These are phyloP conservation scores for Spicauda simplicius DNA, from an alignment of 2,888 invertebrate genomes.

Conservation along the genomic window DNA sequence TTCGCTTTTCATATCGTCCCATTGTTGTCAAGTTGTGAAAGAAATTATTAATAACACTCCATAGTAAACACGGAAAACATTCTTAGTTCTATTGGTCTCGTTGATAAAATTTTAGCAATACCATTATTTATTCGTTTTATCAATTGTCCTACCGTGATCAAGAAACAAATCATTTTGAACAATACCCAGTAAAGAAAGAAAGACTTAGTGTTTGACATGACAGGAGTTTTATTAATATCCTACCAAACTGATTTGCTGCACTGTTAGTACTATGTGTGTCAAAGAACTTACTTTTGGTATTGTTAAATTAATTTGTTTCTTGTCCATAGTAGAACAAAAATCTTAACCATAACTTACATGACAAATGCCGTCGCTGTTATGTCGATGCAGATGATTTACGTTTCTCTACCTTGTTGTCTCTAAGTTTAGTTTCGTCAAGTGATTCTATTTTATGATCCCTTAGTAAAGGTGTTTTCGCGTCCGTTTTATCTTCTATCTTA, in stretches of 20 bases:
- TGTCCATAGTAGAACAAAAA: constrained; percentile 16
- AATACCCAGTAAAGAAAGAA: not conserved
- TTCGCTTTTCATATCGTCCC: constrained; percentile 11
- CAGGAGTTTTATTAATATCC: too few species aligned
- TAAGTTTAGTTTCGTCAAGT: constrained; percentile 74
- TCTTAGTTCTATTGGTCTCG: constrained; percentile 69
- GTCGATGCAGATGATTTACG: constrained; percentile 80
- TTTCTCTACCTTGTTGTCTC: constrained; percentile 75
- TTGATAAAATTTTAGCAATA: constrained; percentile 43
- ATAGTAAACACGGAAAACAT: constrained; percentile 32
- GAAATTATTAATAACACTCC: constrained; percentile 19
- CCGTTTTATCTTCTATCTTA: constrained; percentile 68
- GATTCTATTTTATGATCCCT: constrained; percentile 80
- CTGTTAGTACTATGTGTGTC: too few species aligned
- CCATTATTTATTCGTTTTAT: constrained; percentile 35
- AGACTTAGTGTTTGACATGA: too few species aligned
- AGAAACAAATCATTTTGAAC: not conserved
- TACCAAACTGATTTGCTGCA: too few species aligned
- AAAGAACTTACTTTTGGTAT: not conserved
- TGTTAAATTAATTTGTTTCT: constrained; percentile 3
- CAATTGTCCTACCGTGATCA: not conserved
- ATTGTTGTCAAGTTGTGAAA: constrained; percentile 10
- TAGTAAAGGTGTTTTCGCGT: constrained; percentile 74
- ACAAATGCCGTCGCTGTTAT: constrained; percentile 52
- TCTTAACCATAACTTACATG: constrained; percentile 33